Percentiles rank a stretch among this genome's conserved stretches.
Evolutionary conservation across 37 sponge, comb jelly and placozoan species (phyloP).

Genomic region (Mnemiopsis leidyi): DNA sequence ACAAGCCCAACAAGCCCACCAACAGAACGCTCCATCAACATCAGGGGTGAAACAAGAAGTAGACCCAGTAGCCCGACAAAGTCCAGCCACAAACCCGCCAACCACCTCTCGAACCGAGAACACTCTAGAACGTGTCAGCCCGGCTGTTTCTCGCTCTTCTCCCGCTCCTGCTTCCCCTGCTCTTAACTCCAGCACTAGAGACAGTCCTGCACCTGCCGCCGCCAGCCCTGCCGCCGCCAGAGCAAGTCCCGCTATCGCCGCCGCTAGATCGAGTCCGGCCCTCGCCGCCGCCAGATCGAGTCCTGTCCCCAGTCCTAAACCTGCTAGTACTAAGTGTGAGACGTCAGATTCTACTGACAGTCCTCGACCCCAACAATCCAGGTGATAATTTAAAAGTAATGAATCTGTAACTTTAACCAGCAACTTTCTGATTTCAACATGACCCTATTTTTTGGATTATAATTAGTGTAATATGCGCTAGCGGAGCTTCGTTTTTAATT

Average conservation of each 20-base stretch:
- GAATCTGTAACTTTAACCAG: too few species aligned
- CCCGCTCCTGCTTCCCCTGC: not conserved
- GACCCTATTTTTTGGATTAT: too few species aligned
- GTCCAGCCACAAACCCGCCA: not conserved
- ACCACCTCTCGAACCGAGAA: not conserved
- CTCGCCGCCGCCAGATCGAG: not conserved
- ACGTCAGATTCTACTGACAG: not conserved
- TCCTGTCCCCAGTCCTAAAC: not conserved
- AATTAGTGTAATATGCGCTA: too few species aligned
- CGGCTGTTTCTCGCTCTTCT: not conserved
- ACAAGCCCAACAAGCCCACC: not conserved
- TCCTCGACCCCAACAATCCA: not conserved
- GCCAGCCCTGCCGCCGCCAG: not conserved
- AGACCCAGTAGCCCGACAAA: not conserved
- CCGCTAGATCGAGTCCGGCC: not conserved
- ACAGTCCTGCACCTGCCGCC: not conserved
- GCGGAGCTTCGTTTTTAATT: too few species aligned
- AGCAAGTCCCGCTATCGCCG: not conserved
- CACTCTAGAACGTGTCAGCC: not conserved
- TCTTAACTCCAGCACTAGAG: not conserved
- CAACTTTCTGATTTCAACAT: too few species aligned
- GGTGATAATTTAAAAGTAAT: not conserved
- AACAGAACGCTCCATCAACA: not conserved
- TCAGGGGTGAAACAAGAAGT: slow-evolving; percentile 3
- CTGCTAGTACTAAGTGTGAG: not conserved